Evolutionary conservation across 1,140 invertebrate species (phyloP).

Genomic region (Lepidostoma basale): DNA sequence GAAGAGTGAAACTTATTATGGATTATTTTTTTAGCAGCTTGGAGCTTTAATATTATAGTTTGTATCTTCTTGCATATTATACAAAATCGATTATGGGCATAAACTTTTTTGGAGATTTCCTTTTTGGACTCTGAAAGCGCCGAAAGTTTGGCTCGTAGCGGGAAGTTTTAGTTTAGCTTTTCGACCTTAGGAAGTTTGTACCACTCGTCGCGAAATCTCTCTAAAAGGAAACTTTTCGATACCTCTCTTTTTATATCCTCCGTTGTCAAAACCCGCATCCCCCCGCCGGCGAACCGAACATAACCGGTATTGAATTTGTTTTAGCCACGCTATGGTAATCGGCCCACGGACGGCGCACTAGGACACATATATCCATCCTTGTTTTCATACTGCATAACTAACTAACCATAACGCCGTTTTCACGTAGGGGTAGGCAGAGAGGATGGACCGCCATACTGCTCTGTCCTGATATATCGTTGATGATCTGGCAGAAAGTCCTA

Average conservation of each 20-base stretch:
- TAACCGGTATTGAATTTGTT: neutral
- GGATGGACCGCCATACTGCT: too few species aligned
- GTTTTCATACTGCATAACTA: neutral
- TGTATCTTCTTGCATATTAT: neutral
- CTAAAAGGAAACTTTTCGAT: neutral
- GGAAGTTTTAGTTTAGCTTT: slow-evolving; percentile 11
- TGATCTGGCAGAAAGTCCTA: too few species aligned
- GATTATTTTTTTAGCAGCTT: neutral
- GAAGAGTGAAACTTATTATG: too few species aligned
- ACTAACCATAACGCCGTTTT: too few species aligned
- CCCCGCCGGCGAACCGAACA: neutral
- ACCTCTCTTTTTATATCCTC: neutral
- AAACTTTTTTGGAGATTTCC: neutral
- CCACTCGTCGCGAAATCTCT: neutral
- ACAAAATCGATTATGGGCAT: neutral
- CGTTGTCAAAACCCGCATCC: neutral
- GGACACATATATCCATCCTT: neutral
- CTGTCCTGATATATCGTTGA: too few species aligned
- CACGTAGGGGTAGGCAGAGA: too few species aligned
- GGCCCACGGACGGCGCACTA: neutral
- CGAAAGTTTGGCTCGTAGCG: neutral
- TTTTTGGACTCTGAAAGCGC: neutral
- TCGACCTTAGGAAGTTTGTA: neutral
- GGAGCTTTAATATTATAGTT: neutral
- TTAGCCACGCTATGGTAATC: neutral